Conservation (phyloP, 2,888 invertebrate genomes). For the Nomada goodeniana region DNA sequence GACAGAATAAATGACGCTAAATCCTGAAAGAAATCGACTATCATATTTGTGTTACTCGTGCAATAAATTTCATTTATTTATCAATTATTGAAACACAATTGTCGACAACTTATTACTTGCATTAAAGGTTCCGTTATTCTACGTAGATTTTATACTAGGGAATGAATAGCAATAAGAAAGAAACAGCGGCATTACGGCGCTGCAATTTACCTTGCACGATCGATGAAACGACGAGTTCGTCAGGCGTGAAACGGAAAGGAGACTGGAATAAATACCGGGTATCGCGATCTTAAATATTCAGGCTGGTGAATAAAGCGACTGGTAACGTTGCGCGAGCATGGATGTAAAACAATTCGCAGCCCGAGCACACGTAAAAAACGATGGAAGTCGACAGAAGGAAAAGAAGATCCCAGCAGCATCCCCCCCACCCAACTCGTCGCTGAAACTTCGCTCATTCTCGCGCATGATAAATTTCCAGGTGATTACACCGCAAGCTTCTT, state of each 20-base stretch:
- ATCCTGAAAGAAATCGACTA: no score
- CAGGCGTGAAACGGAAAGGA: neutral
- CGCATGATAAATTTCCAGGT: conserved; percentile 74
- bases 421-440: neutral
- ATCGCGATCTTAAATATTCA: conserved; percentile 28
- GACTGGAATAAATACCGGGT: conserved; percentile 4
- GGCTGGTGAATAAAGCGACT: neutral
- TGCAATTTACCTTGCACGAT: neutral
- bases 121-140: no score
- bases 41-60: no score
- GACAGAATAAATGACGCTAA: no score
- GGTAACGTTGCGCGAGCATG: conserved; percentile 9
- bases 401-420: conserved; percentile 50
- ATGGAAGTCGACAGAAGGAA: conserved; percentile 1
- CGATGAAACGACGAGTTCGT: conserved; percentile 19
- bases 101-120: no score
- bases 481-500: conserved; percentile 76
- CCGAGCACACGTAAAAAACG: conserved; percentile 7
- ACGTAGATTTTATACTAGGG: neutral
- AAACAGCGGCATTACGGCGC: neutral
- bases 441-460: conserved; percentile 64
- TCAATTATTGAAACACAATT: no score
- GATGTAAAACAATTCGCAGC: conserved; percentile 43
- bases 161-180: neutral
- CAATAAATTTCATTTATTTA: no score